Evolutionary conservation across 1,140 invertebrate species (phyloP).

Genomic region (fruit fly (Drosophila melanogaster)): Release_6_plus_ISO1_MT NC_004354.4:16231501-16232000

Average conservation of each 20-base stretch:
- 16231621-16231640: slow-evolving; percentile 33
- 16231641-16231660: slow-evolving; percentile 21
- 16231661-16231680: slow-evolving; percentile 16
- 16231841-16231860: slow-evolving; percentile 80
- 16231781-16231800: slow-evolving; percentile 3
- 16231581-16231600: slow-evolving; percentile 73
- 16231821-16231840: slow-evolving; percentile 81
- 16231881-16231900: not conserved
- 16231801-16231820: slow-evolving; percentile 58
- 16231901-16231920: slow-evolving; percentile 33
- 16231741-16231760: slow-evolving; percentile 1
- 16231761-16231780: not conserved
- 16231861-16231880: slow-evolving; percentile 52
- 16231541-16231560: slow-evolving; percentile 42
- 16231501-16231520: not conserved
- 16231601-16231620: slow-evolving; percentile 54
- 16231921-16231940: slow-evolving; percentile 62
- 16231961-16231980: slow-evolving; percentile 50
- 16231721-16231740: not conserved
- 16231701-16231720: slow-evolving; percentile 1
- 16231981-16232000: slow-evolving; percentile 5
- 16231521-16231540: not conserved
- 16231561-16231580: slow-evolving; percentile 56
- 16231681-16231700: not conserved
- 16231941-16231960: slow-evolving; percentile 61